Percentiles rank a stretch among this genome's conserved stretches.
phyloP scores from a whole-genome alignment of 2,113 vertebrate species.

The Balaeniceps rex region DNA sequence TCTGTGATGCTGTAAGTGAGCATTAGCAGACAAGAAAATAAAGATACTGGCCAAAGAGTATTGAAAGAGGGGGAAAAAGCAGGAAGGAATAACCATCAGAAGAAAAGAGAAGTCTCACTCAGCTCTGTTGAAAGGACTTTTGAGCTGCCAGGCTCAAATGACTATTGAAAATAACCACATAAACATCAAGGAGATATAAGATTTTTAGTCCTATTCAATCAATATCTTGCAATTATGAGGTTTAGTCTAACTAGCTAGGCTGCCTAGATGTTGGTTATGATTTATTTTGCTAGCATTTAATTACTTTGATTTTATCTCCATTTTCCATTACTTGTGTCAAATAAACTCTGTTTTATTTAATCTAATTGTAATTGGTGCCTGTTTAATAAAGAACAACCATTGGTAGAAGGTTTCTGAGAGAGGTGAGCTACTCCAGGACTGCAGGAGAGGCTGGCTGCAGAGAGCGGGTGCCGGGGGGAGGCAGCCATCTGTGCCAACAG shows the following conservation, averaged over 20 bases:
- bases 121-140: background rate
- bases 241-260: constrained; percentile 8
- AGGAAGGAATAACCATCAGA: background rate
- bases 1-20: background rate
- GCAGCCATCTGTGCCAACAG: accelerated
- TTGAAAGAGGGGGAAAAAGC: background rate
- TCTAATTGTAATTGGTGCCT: background rate
- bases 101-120: background rate
- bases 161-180: background rate
- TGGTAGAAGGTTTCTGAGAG: background rate
- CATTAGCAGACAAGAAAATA: background rate
- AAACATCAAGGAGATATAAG: background rate
- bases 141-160: background rate
- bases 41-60: background rate
- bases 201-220: constrained; percentile 7
- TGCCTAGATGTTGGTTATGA: constrained; percentile 3
- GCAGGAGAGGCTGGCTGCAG: accelerated
- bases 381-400: background rate
- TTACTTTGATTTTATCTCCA: constrained; percentile 25
- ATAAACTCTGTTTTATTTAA: constrained; percentile 32
- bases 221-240: constrained; percentile 30
- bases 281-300: constrained; percentile 40
- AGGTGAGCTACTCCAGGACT: background rate
- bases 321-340: background rate
- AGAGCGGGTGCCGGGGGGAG: accelerated